phyloP scores from a whole-genome alignment of 2,888 invertebrate genomes.

The Amitus sp. region DNA sequence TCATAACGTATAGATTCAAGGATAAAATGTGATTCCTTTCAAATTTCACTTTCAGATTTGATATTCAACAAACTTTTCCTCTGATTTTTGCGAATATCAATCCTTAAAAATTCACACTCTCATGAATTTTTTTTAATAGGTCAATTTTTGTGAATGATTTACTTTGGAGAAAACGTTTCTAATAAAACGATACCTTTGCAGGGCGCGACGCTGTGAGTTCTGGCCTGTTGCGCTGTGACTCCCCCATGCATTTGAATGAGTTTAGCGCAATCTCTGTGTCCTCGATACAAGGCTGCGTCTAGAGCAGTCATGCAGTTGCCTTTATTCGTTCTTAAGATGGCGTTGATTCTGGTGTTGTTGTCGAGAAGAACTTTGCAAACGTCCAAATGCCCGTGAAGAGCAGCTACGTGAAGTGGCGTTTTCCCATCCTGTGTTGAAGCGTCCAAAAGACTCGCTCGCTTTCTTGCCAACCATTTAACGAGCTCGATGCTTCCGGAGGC shows the following conservation, averaged over 20 bases:
- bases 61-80: too few relatives aligned
- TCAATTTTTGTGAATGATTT: too few relatives aligned
- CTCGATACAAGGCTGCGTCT: constrained; percentile 89
- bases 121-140: too few relatives aligned
- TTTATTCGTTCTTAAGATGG: constrained; percentile 83
- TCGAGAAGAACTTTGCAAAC: constrained; percentile 89
- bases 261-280: constrained; percentile 91
- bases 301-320: constrained; percentile 89
- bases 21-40: too few relatives aligned
- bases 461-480: constrained; percentile 87
- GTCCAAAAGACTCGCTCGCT: constrained; percentile 85
- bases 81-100: too few relatives aligned
- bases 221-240: constrained; percentile 72
- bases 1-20: too few relatives aligned
- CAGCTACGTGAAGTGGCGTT: constrained; percentile 93
- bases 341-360: constrained; percentile 85
- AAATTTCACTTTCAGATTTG: too few relatives aligned
- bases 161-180: too few relatives aligned
- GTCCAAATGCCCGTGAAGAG: constrained; percentile 92
- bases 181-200: constrained; percentile 57
- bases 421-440: constrained; percentile 93
- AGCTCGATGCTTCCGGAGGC: constrained; percentile 89
- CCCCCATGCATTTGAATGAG: constrained; percentile 92
- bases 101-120: too few relatives aligned
- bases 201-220: constrained; percentile 47